phyloP scores from a whole-genome alignment of 2,113 vertebrate species.

The Oenanthe oenanthe region DNA sequence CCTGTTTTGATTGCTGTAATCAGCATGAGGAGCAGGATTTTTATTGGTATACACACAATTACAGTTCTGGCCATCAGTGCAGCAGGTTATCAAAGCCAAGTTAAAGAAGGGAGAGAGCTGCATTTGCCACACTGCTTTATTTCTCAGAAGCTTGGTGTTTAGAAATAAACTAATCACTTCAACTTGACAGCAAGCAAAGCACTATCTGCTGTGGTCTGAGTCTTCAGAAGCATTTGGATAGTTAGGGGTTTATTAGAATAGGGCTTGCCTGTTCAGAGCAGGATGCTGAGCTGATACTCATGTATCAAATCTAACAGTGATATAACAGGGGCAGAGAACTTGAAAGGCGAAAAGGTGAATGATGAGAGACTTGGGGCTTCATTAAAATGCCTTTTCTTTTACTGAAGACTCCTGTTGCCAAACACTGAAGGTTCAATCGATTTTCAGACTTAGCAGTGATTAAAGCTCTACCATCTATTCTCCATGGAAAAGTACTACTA shows the following conservation, averaged over 20 bases:
- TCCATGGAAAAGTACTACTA: not conserved
- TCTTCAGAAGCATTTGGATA: not conserved
- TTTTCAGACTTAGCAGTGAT: constrained; percentile 15
- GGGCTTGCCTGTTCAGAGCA: not conserved
- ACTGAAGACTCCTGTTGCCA: not conserved
- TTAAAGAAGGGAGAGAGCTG: not conserved
- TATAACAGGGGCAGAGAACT: not conserved
- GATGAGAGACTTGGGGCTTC: not conserved
- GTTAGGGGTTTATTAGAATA: not conserved
- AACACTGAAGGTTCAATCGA: not conserved
- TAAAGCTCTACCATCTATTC: not conserved
- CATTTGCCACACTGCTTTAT: not conserved
- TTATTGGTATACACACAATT: not conserved
- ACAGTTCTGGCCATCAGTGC: not conserved
- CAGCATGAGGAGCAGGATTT: not conserved
- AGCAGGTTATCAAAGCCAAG: not conserved
- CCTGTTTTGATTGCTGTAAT: not conserved
- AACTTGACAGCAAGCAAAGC: not conserved
- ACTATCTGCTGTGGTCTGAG: not conserved
- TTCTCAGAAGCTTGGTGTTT: not conserved
- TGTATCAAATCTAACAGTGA: not conserved
- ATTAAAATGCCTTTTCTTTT: not conserved
- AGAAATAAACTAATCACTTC: constrained; percentile 4
- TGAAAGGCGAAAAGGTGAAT: not conserved
- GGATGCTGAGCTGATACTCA: not conserved